Conservation (phyloP, 2,113 vertebrate species). For the Etheostoma cragini region DNA sequence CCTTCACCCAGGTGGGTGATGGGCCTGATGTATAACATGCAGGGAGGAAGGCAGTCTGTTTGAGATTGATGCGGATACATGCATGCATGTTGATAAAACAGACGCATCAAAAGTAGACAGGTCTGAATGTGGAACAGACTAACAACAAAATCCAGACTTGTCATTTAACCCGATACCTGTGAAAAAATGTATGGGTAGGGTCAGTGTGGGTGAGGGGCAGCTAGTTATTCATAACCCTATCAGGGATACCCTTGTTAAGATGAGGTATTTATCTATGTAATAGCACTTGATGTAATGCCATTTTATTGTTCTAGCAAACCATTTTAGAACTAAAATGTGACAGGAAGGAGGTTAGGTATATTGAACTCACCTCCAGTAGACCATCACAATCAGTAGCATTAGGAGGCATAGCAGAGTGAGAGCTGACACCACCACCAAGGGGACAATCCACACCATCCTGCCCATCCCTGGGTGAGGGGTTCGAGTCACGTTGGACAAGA, state of each 20-base stretch:
- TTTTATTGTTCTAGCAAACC: not conserved
- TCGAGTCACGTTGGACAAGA: conserved; percentile 88
- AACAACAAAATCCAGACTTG: conserved; percentile 37
- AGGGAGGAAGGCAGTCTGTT: conserved; percentile 14
- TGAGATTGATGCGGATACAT: conserved; percentile 15
- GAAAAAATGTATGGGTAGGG: not conserved
- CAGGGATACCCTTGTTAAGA: not conserved
- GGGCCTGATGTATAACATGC: conserved; percentile 41
- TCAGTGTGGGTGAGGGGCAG: conserved; percentile 10
- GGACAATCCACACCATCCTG: conserved; percentile 97
- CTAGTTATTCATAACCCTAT: conserved; percentile 2
- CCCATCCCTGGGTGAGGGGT: conserved; percentile 83
- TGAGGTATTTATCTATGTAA: conserved; percentile 1
- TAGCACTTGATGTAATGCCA: conserved; percentile 10
- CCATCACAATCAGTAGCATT: conserved; percentile 94
- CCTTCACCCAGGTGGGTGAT: conserved; percentile 54
- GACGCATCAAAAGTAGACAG: not conserved
- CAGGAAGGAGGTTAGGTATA: not conserved
- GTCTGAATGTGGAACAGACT: conserved; percentile 11
- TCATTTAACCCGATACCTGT: conserved; percentile 11
- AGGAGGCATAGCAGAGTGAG: conserved; percentile 97
- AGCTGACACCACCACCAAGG: conserved; percentile 95
- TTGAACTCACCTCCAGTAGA: conserved; percentile 95
- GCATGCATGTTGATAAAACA: not conserved
- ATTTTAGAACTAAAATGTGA: conserved; percentile 1